Base-by-base conservation (phyloP, 2,888 invertebrate species). In the Stegana nigrithorax region DNA sequence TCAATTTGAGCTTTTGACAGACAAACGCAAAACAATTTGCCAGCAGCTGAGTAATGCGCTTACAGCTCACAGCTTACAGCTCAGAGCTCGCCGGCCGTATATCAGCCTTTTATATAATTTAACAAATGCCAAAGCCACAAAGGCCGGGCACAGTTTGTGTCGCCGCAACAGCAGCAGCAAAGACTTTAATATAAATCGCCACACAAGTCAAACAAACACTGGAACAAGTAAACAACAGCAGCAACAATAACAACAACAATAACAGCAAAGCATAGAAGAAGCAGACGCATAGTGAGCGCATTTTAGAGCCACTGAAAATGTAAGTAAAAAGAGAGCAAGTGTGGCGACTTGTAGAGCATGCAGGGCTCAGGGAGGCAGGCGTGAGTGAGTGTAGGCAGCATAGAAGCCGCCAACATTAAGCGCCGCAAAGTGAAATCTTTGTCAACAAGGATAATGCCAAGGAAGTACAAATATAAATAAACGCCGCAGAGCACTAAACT, bases 401-500 rank as follows among this genome's bases (percentile, higher is more conserved):
- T 73, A 65, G 69, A 68, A 78, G 76, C 71, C 79, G 71, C 80
- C 70, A 77, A 77, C 78, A 79, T 78, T 80, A 77, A 80, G 79
- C 77, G 80, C 80, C 80, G 80, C 80, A 78, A 80, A 80, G 80
- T 80, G 76, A 77, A 77, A 77, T 80, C 79, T 80, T 77, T 80
- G 80, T 77, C 80, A 80, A 77, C 81, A 79, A 71, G 76, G 80
- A 80, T 80, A 77, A 77, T 80, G 73, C 80, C 75, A 77, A 76
- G 80, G 76, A 80, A 77, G 80, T 80, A 80, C 79, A 77, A 77
- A 77, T 80, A 76, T 77, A 77, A 76, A 76, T 77, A 77, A 76
- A 76, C 79, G 79, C 71, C 76, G 14, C 29, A 7, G 5, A 4
- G 19, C 29, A 42, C 42, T n/a, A n/a, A n/a, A n/a, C n/a, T n/a